Evolutionary conservation across 2,888 invertebrate genomes (phyloP).

Genomic region (Baronia brevicornis): DNA sequence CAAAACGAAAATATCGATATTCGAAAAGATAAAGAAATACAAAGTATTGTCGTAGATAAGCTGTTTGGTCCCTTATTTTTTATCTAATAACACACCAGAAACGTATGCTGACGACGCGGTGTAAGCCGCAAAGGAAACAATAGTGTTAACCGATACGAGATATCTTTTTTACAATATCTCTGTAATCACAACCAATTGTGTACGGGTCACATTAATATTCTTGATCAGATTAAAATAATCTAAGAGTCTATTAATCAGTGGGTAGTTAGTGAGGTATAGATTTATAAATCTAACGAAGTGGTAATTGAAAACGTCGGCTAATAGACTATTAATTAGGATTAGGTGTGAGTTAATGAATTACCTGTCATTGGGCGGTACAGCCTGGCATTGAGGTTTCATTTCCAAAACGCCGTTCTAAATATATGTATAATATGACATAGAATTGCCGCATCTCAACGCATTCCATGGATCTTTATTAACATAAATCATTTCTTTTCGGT

Average conservation of each 20-base stretch:
- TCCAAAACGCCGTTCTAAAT: constrained; percentile 13
- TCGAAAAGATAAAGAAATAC: too few relatives aligned
- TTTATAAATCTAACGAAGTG: constrained; percentile 56
- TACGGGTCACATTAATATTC: constrained; percentile 32
- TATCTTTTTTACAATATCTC: constrained; percentile 9
- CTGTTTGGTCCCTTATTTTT: too few relatives aligned
- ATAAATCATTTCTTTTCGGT: too few relatives aligned
- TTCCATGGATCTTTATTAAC: too few relatives aligned
- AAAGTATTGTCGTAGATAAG: too few relatives aligned
- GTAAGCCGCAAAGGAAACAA: neutral
- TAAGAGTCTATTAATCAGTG: constrained; percentile 40
- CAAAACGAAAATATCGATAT: too few relatives aligned
- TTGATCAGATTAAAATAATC: constrained; percentile 43
- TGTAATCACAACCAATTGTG: constrained; percentile 21
- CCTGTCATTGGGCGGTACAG: constrained; percentile 40
- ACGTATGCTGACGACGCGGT: neutral
- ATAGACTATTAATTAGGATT: constrained; percentile 69
- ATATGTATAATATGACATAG: too few relatives aligned
- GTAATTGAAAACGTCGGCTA: constrained; percentile 68
- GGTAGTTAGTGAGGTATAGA: constrained; percentile 37
- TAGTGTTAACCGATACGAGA: constrained; percentile 4
- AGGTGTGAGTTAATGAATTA: constrained; percentile 54
- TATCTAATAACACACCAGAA: too few relatives aligned
- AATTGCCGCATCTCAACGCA: too few relatives aligned
- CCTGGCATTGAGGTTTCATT: constrained; percentile 31